Evolutionary conservation across 1,140 invertebrate species (phyloP).

Genomic region (Diachasma alloeum): DNA sequence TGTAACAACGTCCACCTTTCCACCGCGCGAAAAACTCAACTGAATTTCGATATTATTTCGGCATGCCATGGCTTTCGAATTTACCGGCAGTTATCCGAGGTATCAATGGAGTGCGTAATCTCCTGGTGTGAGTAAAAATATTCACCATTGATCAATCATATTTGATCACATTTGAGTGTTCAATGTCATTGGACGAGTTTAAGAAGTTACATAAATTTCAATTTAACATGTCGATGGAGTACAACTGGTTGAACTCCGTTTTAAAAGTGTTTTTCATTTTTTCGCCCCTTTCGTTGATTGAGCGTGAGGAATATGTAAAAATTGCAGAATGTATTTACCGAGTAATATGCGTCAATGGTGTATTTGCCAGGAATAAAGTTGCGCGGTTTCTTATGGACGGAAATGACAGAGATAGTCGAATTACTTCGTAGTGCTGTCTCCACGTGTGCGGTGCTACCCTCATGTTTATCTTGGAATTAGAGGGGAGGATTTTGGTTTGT

Average conservation of each 20-base stretch:
- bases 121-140: not conserved
- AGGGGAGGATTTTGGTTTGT: not conserved
- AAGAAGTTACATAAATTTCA: no score
- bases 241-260: no score
- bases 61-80: not conserved
- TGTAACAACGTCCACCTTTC: slow-evolving; percentile 33
- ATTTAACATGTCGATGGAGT: no score
- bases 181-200: no score
- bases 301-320: no score
- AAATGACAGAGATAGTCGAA: not conserved
- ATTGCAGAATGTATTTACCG: slow-evolving; percentile 24
- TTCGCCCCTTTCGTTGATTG: no score
- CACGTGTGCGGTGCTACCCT: not conserved
- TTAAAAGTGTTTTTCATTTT: no score
- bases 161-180: no score
- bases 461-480: not conserved
- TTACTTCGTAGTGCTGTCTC: not conserved
- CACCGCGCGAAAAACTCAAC: slow-evolving; percentile 23
- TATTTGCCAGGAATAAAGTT: slow-evolving; percentile 26
- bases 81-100: not conserved
- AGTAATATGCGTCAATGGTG: slow-evolving; percentile 26
- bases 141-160: no score
- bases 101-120: not conserved
- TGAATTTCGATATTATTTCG: not conserved
- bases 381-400: not conserved